A percentile compares a stretch with the other conserved stretches of the same genome.
phyloP scores from a whole-genome alignment of 1,140 invertebrate genomes.

The Triops cancriformis region DNA sequence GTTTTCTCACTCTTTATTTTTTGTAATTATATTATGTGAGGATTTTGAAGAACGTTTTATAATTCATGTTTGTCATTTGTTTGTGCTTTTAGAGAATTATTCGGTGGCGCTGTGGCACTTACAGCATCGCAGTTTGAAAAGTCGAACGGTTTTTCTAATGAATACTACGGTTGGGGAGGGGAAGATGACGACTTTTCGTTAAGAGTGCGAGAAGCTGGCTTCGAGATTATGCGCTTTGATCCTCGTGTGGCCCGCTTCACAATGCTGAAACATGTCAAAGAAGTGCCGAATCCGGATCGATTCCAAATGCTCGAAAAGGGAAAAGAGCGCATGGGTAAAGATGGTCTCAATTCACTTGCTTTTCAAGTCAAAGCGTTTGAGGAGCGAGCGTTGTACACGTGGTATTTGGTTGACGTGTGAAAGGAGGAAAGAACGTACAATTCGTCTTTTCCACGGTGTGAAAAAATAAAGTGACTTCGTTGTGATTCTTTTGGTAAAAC shows the following conservation, averaged over 20 bases:
- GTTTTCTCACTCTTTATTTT: slow-evolving; percentile 11
- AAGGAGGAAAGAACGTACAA: background rate
- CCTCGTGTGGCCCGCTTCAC: slow-evolving; percentile 51
- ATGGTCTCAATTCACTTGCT: slow-evolving; percentile 60
- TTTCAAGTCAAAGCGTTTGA: slow-evolving; percentile 46
- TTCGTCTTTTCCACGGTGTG: background rate
- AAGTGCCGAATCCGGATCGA: slow-evolving; percentile 46
- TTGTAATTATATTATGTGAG: background rate
- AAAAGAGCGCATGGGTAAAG: slow-evolving; percentile 47
- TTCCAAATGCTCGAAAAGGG: slow-evolving; percentile 51
- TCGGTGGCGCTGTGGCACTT: slow-evolving; percentile 57
- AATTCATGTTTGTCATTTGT: background rate
- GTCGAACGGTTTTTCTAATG: slow-evolving; percentile 88
- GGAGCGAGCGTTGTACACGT: slow-evolving; percentile 43
- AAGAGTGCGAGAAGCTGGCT: slow-evolving; percentile 46
- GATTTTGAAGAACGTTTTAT: background rate
- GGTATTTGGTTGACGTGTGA: slow-evolving; percentile 37
- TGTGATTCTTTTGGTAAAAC: no score
- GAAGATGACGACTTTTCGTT: slow-evolving; percentile 84
- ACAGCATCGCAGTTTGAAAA: slow-evolving; percentile 57
- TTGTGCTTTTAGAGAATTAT: slow-evolving; percentile 37
- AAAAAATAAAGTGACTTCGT: no score
- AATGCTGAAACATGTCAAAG: slow-evolving; percentile 40
- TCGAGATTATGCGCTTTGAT: slow-evolving; percentile 58
- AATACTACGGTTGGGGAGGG: slow-evolving; percentile 78